Evolutionary conservation across 2,113 vertebrate species (phyloP).

Genomic region (Motacilla alba): DNA sequence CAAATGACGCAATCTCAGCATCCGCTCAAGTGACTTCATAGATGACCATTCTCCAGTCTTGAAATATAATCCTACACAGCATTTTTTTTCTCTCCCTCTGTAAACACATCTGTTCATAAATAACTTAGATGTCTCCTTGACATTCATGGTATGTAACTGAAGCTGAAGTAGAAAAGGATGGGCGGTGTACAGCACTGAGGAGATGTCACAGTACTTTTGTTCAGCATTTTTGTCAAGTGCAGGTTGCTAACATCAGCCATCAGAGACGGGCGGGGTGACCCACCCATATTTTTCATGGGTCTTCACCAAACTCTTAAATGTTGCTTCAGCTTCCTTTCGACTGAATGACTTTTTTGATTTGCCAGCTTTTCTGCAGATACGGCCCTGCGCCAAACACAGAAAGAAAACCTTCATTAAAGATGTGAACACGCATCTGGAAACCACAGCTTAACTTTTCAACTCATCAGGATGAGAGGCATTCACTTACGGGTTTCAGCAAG

Average conservation of each 20-base stretch:
- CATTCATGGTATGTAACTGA: conserved; percentile 80
- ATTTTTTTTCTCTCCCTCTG: conserved; percentile 59
- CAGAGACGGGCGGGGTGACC: conserved; percentile 96
- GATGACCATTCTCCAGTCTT: conserved; percentile 63
- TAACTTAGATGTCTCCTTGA: conserved; percentile 79
- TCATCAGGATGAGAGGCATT: not conserved
- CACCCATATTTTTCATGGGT: conserved; percentile 99
- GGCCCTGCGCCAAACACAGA: conserved; percentile 79
- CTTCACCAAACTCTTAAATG: conserved; percentile 99
- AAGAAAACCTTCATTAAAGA: conserved; percentile 49
- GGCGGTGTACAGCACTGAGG: conserved; percentile 73
- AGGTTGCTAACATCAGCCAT: conserved; percentile 82
- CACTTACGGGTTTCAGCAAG: not conserved
- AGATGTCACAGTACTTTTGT: conserved; percentile 75
- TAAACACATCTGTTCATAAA: conserved; percentile 78
- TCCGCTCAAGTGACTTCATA: conserved; percentile 66
- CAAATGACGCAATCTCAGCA: conserved; percentile 60
- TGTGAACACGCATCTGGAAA: not conserved
- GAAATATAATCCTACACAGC: conserved; percentile 73
- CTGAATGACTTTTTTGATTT: conserved; percentile 99
- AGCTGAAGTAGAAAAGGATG: conserved; percentile 79
- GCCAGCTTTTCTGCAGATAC: conserved; percentile 98
- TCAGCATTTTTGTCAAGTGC: conserved; percentile 55
- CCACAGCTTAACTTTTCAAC: not conserved
- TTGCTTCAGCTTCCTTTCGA: conserved; percentile 98